Evolutionary conservation across 2,888 invertebrate species (phyloP).

Genomic region (Stenurella melanura): DNA sequence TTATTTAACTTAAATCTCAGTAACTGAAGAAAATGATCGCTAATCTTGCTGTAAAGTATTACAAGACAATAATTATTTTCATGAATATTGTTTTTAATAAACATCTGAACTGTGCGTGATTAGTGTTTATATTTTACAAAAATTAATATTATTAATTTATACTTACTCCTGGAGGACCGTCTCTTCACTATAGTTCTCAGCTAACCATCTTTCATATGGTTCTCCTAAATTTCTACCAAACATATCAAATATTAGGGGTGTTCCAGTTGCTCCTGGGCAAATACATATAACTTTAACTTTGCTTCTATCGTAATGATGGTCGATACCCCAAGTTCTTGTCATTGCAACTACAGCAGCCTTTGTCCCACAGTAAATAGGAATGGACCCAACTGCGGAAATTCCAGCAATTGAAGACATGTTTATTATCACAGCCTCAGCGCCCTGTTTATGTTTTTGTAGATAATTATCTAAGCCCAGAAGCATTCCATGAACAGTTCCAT

Average conservation of each 20-base stretch:
- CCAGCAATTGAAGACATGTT: conserved; percentile 54
- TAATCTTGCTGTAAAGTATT: no score
- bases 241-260: conserved; percentile 63
- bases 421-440: conserved; percentile 52
- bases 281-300: conserved; percentile 75
- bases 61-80: no score
- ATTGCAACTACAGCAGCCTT: conserved; percentile 54
- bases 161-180: no score
- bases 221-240: conserved; percentile 41
- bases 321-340: conserved; percentile 50
- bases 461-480: conserved; percentile 54
- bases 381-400: neutral
- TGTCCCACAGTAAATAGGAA: conserved; percentile 52
- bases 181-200: no score
- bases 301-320: conserved; percentile 67
- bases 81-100: no score
- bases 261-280: conserved; percentile 75
- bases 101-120: no score
- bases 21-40: no score
- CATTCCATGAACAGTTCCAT: conserved; percentile 51
- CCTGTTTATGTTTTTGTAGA: conserved; percentile 50
- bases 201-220: conserved; percentile 34
- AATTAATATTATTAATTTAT: no score
- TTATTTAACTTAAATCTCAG: no score
- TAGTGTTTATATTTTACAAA: no score